Conservation (phyloP, 2,113 vertebrate species). For the Apeltes quadracus region DNA sequence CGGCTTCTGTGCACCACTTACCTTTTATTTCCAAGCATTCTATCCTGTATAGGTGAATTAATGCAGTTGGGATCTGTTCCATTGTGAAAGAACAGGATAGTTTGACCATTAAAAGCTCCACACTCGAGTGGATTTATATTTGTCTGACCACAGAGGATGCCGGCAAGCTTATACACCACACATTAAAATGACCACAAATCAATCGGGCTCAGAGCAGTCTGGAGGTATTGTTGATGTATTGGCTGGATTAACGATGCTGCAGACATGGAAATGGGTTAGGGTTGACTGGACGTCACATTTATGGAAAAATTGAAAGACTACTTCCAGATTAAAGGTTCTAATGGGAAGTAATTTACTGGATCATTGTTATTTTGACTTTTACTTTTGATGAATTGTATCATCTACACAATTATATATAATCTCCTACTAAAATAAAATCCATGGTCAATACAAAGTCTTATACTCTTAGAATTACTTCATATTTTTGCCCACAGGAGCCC, state of each 20-base stretch:
- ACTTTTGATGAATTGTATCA: background rate
- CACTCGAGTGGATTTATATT: constrained; percentile 70
- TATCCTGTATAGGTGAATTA: constrained; percentile 28
- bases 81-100: constrained; percentile 51
- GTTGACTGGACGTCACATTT: constrained; percentile 24
- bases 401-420: background rate
- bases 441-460: background rate
- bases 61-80: constrained; percentile 46
- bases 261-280: constrained; percentile 30
- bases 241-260: constrained; percentile 48
- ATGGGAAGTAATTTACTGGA: background rate
- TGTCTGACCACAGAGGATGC: constrained; percentile 72
- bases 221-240: constrained; percentile 65
- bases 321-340: background rate
- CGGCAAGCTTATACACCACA: constrained; percentile 59
- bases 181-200: constrained; percentile 76
- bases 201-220: constrained; percentile 64
- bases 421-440: background rate
- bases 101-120: constrained; percentile 60
- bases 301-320: background rate
- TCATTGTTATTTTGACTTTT: background rate
- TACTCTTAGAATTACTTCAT: background rate
- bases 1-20: background rate
- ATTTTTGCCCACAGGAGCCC: background rate
- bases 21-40: constrained; percentile 23